These are phyloP conservation scores for Tetragnatha versicolor DNA, from an alignment of 1,140 invertebrate genomes.

Conservation along the genomic window DNA sequence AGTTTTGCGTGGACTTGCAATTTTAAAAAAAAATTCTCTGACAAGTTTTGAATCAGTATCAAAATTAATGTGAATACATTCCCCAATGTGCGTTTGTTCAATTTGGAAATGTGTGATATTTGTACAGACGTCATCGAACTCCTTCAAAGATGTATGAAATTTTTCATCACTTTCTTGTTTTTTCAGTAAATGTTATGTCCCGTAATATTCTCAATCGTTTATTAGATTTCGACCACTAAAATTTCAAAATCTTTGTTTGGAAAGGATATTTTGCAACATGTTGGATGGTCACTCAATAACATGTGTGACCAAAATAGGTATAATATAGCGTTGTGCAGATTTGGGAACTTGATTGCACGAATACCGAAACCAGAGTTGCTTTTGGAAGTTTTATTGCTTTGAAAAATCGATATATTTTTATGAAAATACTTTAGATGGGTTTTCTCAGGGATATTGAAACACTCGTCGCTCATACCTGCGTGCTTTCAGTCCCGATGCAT, in stretches of 20 bases:
- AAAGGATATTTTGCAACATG: background rate
- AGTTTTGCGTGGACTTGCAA: slow-evolving; percentile 35
- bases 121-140: slow-evolving; percentile 63
- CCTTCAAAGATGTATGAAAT: slow-evolving; percentile 62
- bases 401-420: too few relatives aligned
- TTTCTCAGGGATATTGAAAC: too few relatives aligned
- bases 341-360: background rate
- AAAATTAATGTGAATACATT: slow-evolving; percentile 33
- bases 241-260: background rate
- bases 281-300: background rate
- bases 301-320: background rate
- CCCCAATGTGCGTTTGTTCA: slow-evolving; percentile 46
- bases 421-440: too few relatives aligned
- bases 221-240: too few relatives aligned
- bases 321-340: slow-evolving; percentile 1
- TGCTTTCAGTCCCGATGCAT: too few relatives aligned
- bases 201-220: too few relatives aligned
- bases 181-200: too few relatives aligned
- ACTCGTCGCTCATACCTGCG: too few relatives aligned
- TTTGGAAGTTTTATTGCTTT: too few relatives aligned
- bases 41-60: slow-evolving; percentile 21
- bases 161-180: background rate
- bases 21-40: slow-evolving; percentile 20
- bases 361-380: too few relatives aligned
- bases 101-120: slow-evolving; percentile 62